Conservation (phyloP, 2,797 vertebrate species). For the Spheniscus humboldti region DNA sequence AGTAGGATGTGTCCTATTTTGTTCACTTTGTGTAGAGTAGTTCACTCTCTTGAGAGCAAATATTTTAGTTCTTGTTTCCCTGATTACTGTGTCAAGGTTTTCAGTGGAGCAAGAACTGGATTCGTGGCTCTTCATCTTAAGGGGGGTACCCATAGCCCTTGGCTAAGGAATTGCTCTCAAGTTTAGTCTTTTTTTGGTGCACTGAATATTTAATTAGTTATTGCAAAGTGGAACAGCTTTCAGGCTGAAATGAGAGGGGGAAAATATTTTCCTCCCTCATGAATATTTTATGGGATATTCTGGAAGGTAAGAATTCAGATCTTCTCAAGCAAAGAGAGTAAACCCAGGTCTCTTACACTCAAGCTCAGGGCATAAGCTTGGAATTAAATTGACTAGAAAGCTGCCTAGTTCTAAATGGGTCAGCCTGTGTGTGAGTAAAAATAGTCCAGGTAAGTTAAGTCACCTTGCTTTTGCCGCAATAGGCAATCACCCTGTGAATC, state of each 20-base stretch:
- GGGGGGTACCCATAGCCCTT: background rate
- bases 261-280: slow-evolving; percentile 39
- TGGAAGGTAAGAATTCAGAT: slow-evolving; percentile 42
- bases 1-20: background rate
- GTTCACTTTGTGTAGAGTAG: background rate
- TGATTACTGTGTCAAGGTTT: background rate
- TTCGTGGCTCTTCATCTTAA: background rate
- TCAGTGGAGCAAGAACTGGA: background rate
- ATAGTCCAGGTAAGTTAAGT: slow-evolving; percentile 15
- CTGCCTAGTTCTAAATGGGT: slow-evolving; percentile 35
- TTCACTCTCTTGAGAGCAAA: background rate
- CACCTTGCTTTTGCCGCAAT: background rate
- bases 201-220: slow-evolving; percentile 58
- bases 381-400: slow-evolving; percentile 48
- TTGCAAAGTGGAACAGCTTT: slow-evolving; percentile 49
- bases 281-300: slow-evolving; percentile 59
- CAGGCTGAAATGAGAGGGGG: slow-evolving; percentile 11
- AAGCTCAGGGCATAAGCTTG: background rate
- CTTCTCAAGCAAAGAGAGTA: slow-evolving; percentile 33
- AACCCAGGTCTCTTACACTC: background rate
- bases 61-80: background rate
- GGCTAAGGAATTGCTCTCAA: slow-evolving; percentile 31
- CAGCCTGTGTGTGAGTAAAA: background rate
- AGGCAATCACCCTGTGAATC: background rate
- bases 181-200: slow-evolving; percentile 1